Evolutionary conservation across 2,888 invertebrate genomes (phyloP).

Genomic region (Clanis bilineata): DNA sequence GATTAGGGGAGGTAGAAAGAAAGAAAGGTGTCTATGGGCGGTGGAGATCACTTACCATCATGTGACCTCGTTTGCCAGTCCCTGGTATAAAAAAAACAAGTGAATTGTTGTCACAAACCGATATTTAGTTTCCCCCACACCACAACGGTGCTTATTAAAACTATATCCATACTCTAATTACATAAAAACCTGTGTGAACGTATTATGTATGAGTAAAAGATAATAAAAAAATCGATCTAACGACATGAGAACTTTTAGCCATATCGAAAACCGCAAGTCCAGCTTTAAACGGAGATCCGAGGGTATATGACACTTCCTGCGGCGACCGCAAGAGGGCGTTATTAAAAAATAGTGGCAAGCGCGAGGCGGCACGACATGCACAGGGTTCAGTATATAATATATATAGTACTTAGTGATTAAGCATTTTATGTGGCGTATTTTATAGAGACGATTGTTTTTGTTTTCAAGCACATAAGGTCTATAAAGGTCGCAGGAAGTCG

Average conservation of each 20-base stretch:
- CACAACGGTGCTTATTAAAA: not conserved
- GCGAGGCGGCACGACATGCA: not conserved
- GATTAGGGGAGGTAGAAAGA: too few relatives aligned
- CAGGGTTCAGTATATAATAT: not conserved
- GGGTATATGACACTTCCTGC: constrained; percentile 64
- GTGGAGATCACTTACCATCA: too few relatives aligned
- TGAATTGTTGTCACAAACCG: not conserved
- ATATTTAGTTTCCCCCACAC: not conserved
- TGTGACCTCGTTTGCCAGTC: too few relatives aligned
- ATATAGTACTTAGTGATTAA: too few relatives aligned
- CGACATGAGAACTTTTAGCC: constrained; percentile 64
- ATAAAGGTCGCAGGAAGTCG: too few relatives aligned
- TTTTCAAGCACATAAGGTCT: too few relatives aligned
- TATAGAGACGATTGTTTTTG: too few relatives aligned
- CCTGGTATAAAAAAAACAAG: not conserved
- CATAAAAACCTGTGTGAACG: constrained; percentile 43
- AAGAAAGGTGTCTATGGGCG: too few relatives aligned
- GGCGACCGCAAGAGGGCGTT: constrained; percentile 58
- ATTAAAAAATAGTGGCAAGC: constrained; percentile 37
- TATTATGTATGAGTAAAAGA: constrained; percentile 26
- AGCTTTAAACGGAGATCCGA: constrained; percentile 22
- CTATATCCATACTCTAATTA: constrained; percentile 7
- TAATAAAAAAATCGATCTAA: constrained; percentile 33
- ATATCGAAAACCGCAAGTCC: constrained; percentile 35
- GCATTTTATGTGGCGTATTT: too few relatives aligned